Base-by-base conservation (phyloP, 2,113 vertebrate species). In the Motacilla tschutschensis region DNA sequence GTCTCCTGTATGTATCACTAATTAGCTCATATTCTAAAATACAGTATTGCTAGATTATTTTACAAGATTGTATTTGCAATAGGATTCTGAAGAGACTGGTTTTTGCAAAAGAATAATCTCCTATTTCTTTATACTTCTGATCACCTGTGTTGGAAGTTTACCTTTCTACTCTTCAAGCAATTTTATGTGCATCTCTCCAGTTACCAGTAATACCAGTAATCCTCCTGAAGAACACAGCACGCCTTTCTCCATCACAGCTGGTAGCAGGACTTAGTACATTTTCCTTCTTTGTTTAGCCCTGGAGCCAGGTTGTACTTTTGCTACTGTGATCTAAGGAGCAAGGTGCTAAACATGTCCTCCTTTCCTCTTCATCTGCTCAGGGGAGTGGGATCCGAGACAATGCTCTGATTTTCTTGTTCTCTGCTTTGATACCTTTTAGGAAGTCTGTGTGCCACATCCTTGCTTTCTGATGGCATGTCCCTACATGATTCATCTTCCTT, bases 231-330 rank as follows among this genome's bases (percentile, higher is more conserved):
- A 72, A 77, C 33, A 63, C 47, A 73, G 48, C 17, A 70, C 57
- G 48, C 9, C 62, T 77, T 85, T 60, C 48, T 80, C 57, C 41
- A 55, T 51, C 65, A 83, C 80, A 85, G 36, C 44, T 59, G 41
- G 47, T 40, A 58, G 66, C 18, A 83, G 40, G 25, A 33, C 31
- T 88, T 91, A 47, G 48, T 83, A 88, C 16, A 14, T 73, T 85
- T 92, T 87, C 69, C 35, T 82, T 79, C 72, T 84, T 77, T 70
- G 76, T 82, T 91, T 92, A 90, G 87, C 84, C 75, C 67, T 55
- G 75, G 44, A 87, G 75, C 69, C 69, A 77, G 31, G 53, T 67
- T 83, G 69, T 83, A 85, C 40, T 77, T 82, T 44, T 70, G 36
- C 28, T 83, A 25, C 19, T 63, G 29, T 79, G 60, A 94, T 64